Evolutionary conservation across 2,888 invertebrate species (phyloP).

Genomic region (Cantharis flavilabris): DNA sequence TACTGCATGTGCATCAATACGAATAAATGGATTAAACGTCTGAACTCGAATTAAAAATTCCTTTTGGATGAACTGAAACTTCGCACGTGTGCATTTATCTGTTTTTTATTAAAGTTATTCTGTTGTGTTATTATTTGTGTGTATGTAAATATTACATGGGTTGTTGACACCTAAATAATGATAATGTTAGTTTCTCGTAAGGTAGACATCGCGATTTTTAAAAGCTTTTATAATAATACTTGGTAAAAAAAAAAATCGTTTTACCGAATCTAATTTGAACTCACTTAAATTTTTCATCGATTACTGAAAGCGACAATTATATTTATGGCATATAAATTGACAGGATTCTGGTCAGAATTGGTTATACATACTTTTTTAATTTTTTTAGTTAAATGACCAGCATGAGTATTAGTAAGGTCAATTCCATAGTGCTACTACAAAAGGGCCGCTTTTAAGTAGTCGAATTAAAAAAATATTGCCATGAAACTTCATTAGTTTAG

Average conservation of each 20-base stretch:
- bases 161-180: constrained; percentile 1
- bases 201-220: neutral
- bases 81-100: neutral
- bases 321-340: constrained; percentile 14
- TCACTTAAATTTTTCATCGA: neutral
- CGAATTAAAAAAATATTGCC: neutral
- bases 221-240: neutral
- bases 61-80: neutral
- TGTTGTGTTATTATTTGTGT: neutral
- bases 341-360: constrained; percentile 3
- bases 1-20: neutral
- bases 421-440: constrained; percentile 4
- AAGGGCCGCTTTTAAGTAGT: neutral
- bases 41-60: neutral
- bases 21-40: neutral
- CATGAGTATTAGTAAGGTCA: constrained; percentile 4
- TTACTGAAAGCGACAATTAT: neutral
- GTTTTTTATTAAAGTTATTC: constrained; percentile 1
- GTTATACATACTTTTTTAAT: neutral
- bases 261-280: neutral
- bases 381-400: constrained; percentile 11
- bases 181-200: neutral
- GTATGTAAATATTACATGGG: neutral
- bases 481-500: neutral
- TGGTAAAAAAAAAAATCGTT: neutral